These are phyloP conservation scores for Flexamia atlantica DNA, from an alignment of 2,888 invertebrate genomes.

Conservation along the genomic window DNA sequence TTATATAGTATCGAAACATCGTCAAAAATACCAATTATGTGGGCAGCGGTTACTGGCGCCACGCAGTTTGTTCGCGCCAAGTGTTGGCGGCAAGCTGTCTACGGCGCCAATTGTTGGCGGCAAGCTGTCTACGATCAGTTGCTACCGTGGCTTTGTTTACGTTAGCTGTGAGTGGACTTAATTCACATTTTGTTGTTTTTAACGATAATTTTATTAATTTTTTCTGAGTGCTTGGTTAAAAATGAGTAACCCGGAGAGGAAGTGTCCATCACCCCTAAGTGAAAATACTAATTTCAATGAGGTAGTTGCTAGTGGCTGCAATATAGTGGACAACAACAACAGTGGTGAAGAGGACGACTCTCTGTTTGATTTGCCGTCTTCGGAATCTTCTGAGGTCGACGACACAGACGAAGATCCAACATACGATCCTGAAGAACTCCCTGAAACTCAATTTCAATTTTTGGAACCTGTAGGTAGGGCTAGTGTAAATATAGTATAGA, in stretches of 20 bases:
- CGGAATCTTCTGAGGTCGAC: conserved; percentile 42
- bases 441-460: not conserved
- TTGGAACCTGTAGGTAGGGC: not conserved
- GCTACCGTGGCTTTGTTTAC: too few species aligned
- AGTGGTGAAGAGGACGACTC: not conserved
- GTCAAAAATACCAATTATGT: too few species aligned
- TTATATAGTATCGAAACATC: too few species aligned
- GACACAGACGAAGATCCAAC: conserved; percentile 58
- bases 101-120: not conserved
- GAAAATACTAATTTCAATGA: not conserved
- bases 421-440: conserved; percentile 35
- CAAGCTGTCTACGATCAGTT: too few species aligned
- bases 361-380: not conserved
- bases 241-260: not conserved
- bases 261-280: not conserved
- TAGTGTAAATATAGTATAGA: not conserved
- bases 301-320: not conserved
- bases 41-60: too few species aligned
- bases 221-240: not conserved
- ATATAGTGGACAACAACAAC: not conserved
- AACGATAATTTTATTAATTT: not conserved
- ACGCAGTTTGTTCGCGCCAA: not conserved
- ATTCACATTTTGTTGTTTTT: too few species aligned
- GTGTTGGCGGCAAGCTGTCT: not conserved
- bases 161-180: too few species aligned